phyloP scores from a whole-genome alignment of 2,888 invertebrate genomes.

The Scaptomyza reducta region DNA sequence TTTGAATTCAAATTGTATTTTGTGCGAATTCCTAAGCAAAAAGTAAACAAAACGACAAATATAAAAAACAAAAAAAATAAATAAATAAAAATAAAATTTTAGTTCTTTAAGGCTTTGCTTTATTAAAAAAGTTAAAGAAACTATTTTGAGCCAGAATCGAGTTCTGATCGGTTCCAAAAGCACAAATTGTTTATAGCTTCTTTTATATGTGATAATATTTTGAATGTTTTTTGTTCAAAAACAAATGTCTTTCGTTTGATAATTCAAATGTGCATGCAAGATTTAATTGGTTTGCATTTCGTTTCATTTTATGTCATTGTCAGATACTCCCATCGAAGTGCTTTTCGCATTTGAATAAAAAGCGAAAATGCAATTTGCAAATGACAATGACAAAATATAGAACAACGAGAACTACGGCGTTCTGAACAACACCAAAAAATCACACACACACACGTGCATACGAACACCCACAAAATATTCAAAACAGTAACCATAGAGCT shows the following conservation, averaged over 20 bases:
- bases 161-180: no score
- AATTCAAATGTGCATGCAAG: not conserved
- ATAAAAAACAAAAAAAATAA: not conserved
- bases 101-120: no score
- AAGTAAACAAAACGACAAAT: not conserved
- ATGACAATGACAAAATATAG: slow-evolving; percentile 58
- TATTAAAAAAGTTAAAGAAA: no score
- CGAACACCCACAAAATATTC: slow-evolving; percentile 1
- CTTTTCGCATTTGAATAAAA: slow-evolving; percentile 44
- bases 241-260: no score
- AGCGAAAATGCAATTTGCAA: slow-evolving; percentile 72
- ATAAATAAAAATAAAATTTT: not conserved
- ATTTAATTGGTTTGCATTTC: not conserved
- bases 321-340: slow-evolving; percentile 4
- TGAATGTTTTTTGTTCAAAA: no score
- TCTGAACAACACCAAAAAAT: slow-evolving; percentile 8
- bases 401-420: slow-evolving; percentile 41
- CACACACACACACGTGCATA: not conserved
- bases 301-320: slow-evolving; percentile 4
- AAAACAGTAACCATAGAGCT: slow-evolving; percentile 13
- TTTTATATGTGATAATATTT: no score
- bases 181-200: no score
- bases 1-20: not conserved
- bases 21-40: slow-evolving; percentile 4
- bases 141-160: no score